phyloP scores from a whole-genome alignment of 2,113 vertebrate species.

The Rostratula benghalensis region DNA sequence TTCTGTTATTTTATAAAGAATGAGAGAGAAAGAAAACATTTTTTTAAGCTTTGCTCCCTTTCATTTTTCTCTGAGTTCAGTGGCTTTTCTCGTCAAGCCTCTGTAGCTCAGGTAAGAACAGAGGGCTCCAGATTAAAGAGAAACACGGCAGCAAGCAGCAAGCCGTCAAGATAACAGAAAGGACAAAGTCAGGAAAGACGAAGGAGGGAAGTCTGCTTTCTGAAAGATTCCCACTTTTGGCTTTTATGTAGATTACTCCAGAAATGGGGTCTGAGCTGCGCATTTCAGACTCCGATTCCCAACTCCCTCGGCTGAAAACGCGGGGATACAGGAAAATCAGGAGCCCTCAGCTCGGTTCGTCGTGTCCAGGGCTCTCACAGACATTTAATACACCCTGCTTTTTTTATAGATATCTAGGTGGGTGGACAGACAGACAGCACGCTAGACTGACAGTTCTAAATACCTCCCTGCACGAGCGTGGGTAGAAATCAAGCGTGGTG shows the following conservation, averaged over 20 bases:
- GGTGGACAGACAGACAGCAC: constrained; percentile 49
- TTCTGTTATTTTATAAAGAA: not conserved
- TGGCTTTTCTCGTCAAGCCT: constrained; percentile 32
- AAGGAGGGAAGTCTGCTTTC: constrained; percentile 16
- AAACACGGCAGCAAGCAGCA: constrained; percentile 23
- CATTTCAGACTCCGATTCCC: not conserved
- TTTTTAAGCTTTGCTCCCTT: constrained; percentile 42
- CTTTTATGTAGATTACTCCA: not conserved
- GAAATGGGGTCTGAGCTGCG: not conserved
- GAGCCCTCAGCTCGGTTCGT: not conserved
- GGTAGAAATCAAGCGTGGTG: not conserved
- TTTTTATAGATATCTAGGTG: constrained; percentile 24
- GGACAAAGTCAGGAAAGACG: not conserved
- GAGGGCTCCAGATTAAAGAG: constrained; percentile 50
- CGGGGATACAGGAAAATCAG: not conserved
- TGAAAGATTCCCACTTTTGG: not conserved
- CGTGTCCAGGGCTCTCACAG: not conserved
- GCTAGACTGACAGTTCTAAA: constrained; percentile 52
- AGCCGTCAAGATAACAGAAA: not conserved
- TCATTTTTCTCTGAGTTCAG: constrained; percentile 9
- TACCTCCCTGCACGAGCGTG: not conserved
- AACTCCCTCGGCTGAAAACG: accelerated
- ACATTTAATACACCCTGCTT: not conserved
- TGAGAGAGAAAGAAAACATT: constrained; percentile 6
- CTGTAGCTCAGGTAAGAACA: constrained; percentile 57